These are phyloP conservation scores for Lateolabrax maculatus DNA, from an alignment of 2,797 vertebrate genomes.

Conservation along the genomic window DNA sequence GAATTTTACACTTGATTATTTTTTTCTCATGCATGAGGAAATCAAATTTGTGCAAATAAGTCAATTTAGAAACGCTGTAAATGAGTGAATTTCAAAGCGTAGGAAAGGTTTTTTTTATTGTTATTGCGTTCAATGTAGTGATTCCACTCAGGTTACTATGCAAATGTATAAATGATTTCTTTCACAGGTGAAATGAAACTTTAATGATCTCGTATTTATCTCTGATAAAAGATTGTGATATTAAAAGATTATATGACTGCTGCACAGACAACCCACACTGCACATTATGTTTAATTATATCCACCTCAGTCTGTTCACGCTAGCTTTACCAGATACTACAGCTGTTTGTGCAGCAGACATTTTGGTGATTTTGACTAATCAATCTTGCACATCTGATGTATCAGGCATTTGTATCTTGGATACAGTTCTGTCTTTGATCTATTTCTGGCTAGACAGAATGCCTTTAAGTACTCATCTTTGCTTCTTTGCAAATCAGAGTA, in stretches of 20 bases:
- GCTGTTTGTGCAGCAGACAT: constrained; percentile 9
- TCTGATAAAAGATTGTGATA: background rate
- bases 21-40: constrained; percentile 19
- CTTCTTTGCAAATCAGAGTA: constrained; percentile 37
- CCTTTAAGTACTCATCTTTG: constrained; percentile 31
- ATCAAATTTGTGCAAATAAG: constrained; percentile 28
- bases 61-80: constrained; percentile 2
- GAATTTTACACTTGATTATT: constrained; percentile 17
- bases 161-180: constrained; percentile 13
- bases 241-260: background rate
- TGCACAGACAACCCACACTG: background rate
- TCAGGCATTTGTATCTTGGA: background rate
- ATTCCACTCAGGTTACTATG: background rate
- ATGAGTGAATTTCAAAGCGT: constrained; percentile 8
- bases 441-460: constrained; percentile 34
- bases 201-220: constrained; percentile 3
- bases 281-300: constrained; percentile 23
- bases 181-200: constrained; percentile 2
- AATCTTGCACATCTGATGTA: constrained; percentile 16
- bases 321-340: background rate
- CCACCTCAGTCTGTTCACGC: background rate
- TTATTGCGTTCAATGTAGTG: background rate
- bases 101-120: constrained; percentile 14
- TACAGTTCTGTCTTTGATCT: constrained; percentile 20
- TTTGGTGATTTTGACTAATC: background rate